Evolutionary conservation across 2,797 vertebrate species (phyloP).

Genomic region (Tangara arthus): DNA sequence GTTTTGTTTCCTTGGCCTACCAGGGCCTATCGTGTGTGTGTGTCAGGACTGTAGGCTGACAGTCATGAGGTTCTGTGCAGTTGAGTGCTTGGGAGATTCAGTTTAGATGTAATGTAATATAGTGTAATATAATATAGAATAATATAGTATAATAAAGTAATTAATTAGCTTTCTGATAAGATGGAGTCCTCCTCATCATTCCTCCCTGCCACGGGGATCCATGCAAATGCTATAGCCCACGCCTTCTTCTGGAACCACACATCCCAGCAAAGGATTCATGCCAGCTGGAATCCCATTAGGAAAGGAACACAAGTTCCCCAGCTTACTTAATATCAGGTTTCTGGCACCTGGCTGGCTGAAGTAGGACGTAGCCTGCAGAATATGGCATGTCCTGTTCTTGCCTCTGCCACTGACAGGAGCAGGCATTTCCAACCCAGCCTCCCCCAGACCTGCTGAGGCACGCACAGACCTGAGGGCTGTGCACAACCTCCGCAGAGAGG

Average conservation of each 20-base stretch:
- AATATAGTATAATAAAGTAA: background rate
- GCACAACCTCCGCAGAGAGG: background rate
- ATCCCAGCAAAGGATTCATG: slow-evolving; percentile 2
- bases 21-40: no score
- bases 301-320: slow-evolving; percentile 25
- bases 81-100: background rate
- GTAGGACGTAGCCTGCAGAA: slow-evolving; percentile 1
- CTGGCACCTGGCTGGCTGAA: background rate
- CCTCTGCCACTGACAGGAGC: background rate
- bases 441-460: background rate
- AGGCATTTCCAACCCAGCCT: background rate
- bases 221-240: background rate
- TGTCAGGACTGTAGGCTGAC: no score
- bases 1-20: background rate
- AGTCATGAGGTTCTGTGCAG: background rate
- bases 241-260: slow-evolving; percentile 29
- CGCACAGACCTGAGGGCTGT: background rate
- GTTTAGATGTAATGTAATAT: background rate
- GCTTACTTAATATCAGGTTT: slow-evolving; percentile 49
- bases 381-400: background rate
- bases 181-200: background rate
- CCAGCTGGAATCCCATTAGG: slow-evolving; percentile 34
- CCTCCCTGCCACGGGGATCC: background rate
- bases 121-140: background rate
- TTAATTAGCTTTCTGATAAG: background rate